These are phyloP conservation scores for Parasteatoda tepidariorum DNA, from an alignment of 1,140 invertebrate species.

Conservation along the genomic window DNA sequence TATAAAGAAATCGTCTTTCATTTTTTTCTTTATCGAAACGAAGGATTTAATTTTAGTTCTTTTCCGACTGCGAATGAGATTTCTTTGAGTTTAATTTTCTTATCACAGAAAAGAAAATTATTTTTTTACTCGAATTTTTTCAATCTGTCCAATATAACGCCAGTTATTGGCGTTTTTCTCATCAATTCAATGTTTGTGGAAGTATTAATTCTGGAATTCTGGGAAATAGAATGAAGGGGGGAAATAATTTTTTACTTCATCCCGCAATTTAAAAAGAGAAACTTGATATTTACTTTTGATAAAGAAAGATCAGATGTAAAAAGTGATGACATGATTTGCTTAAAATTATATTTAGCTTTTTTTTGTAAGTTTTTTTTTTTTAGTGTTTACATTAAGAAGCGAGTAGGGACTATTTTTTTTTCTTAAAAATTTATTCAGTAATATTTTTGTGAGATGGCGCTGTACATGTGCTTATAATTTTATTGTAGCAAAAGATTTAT, in stretches of 20 bases:
- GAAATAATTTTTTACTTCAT: too few species aligned
- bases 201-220: slow-evolving; percentile 21
- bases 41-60: slow-evolving; percentile 41
- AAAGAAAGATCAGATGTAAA: neutral
- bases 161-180: slow-evolving; percentile 1
- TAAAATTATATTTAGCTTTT: too few species aligned
- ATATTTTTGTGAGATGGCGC: too few species aligned
- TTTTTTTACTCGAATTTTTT: slow-evolving; percentile 34
- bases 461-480: too few species aligned
- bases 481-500: too few species aligned
- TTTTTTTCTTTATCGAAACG: neutral
- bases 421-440: too few species aligned
- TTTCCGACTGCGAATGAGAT: slow-evolving; percentile 13
- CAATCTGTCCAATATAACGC: neutral
- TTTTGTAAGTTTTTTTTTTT: too few species aligned
- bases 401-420: too few species aligned
- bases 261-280: neutral
- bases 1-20: slow-evolving; percentile 8
- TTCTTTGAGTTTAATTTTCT: slow-evolving; percentile 49
- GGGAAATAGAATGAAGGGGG: neutral
- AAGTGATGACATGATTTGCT: neutral
- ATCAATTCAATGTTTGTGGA: slow-evolving; percentile 30
- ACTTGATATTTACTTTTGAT: slow-evolving; percentile 39
- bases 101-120: slow-evolving; percentile 3
- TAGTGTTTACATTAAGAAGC: too few species aligned